These are phyloP conservation scores for Heptranchias perlo DNA, from an alignment of 2,113 vertebrate genomes.

Conservation along the genomic window DNA sequence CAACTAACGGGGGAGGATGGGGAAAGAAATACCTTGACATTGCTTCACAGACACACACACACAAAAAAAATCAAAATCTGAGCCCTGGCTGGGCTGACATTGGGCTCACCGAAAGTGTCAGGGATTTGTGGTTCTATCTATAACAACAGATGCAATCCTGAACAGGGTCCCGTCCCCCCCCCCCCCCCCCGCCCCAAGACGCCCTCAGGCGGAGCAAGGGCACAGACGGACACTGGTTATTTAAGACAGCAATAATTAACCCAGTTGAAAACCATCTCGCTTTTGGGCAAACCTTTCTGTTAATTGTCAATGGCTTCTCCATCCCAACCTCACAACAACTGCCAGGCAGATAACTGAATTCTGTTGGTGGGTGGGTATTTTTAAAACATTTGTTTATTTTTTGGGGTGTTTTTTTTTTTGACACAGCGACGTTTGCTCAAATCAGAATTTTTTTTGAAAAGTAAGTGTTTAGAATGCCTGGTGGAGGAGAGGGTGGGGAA, in stretches of 20 bases:
- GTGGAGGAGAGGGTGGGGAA: not conserved
- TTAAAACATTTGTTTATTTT: not conserved
- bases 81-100: not conserved
- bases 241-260: not conserved
- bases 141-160: not conserved
- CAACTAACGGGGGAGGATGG: no score
- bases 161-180: not conserved
- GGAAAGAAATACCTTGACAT: not conserved
- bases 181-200: no score
- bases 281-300: no score
- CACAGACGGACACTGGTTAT: not conserved
- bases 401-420: no score
- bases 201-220: not conserved
- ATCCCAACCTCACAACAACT: not conserved
- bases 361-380: not conserved
- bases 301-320: not conserved
- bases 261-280: not conserved
- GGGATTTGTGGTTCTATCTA: not conserved
- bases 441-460: not conserved
- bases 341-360: not conserved
- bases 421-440: not conserved
- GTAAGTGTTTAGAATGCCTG: not conserved
- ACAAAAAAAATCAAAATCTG: not conserved
- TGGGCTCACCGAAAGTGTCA: not conserved
- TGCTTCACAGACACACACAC: not conserved